A percentile compares a stretch with the other conserved stretches of the same genome.
Evolutionary conservation across 2,888 invertebrate genomes (phyloP).

Genomic region (Tipula lateralis): DNA sequence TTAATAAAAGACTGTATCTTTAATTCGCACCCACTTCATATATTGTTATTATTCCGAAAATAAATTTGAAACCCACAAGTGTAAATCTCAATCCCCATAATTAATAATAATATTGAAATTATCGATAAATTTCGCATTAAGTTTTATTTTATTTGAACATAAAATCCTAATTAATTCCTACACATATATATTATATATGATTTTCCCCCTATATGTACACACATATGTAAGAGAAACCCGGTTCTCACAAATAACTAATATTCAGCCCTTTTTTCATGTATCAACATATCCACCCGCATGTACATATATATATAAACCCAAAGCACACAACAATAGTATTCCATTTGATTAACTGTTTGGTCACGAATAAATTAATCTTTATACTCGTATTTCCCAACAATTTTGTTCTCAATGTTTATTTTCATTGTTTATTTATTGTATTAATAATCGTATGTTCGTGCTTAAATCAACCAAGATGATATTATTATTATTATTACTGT

Average conservation of each 20-base stretch:
- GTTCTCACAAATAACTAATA: background rate
- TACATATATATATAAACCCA: background rate
- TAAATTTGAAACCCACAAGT: background rate
- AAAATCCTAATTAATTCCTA: background rate
- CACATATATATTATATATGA: background rate
- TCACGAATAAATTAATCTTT: constrained; percentile 19
- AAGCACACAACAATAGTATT: background rate
- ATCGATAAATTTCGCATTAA: background rate
- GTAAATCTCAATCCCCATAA: background rate
- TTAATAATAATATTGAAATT: background rate
- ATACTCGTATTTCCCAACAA: background rate
- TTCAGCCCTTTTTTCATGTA: background rate
- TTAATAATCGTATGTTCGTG: constrained; percentile 24
- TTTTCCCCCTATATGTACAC: background rate
- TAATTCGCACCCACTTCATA: too few relatives aligned
- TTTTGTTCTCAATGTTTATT: background rate
- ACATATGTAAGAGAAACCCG: background rate
- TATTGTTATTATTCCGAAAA: background rate
- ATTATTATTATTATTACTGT: background rate
- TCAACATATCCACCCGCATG: too few relatives aligned
- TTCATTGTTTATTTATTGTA: constrained; percentile 19
- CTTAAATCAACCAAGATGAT: constrained; percentile 19
- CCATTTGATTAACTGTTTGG: constrained; percentile 19
- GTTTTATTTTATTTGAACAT: constrained; percentile 9
- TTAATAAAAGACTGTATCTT: too few relatives aligned